Percentiles rank a stretch among this genome's conserved stretches.
phyloP scores from a whole-genome alignment of 2,797 vertebrate species.

The Nothura maculosa region DNA sequence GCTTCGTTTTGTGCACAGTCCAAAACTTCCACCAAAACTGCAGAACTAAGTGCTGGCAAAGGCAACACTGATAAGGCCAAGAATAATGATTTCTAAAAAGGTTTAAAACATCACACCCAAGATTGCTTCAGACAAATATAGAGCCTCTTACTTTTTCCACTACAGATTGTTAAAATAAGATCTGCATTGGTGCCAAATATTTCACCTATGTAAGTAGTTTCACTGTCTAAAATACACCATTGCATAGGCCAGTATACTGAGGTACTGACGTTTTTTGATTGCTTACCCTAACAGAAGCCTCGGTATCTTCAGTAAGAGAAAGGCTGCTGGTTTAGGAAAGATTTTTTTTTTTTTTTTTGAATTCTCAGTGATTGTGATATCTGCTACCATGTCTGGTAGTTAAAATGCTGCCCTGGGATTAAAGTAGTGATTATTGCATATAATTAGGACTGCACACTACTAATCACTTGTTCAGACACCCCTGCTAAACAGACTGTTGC shows the following conservation, averaged over 20 bases:
- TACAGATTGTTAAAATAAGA: neutral
- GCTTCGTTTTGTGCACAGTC: fast-evolving
- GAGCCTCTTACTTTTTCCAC: neutral
- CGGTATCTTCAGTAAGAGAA: neutral
- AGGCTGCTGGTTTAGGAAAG: neutral
- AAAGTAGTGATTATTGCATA: neutral
- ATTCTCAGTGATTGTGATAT: neutral
- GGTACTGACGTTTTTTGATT: neutral
- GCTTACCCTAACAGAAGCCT: neutral
- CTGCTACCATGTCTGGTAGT: neutral
- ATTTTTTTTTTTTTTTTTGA: neutral
- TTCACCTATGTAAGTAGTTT: neutral
- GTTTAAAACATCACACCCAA: neutral
- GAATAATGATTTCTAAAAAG: neutral
- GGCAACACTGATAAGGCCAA: neutral
- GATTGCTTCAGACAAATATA: neutral
- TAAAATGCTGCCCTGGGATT: neutral
- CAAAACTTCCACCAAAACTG: neutral
- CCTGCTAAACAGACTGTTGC: neutral
- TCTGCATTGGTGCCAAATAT: neutral
- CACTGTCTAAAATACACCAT: neutral
- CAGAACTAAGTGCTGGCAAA: neutral
- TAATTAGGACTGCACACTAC: neutral
- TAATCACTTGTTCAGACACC: neutral
- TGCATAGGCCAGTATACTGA: neutral